Base-by-base conservation (phyloP, 2,113 vertebrate genomes). In the Halichoerus grypus region DNA sequence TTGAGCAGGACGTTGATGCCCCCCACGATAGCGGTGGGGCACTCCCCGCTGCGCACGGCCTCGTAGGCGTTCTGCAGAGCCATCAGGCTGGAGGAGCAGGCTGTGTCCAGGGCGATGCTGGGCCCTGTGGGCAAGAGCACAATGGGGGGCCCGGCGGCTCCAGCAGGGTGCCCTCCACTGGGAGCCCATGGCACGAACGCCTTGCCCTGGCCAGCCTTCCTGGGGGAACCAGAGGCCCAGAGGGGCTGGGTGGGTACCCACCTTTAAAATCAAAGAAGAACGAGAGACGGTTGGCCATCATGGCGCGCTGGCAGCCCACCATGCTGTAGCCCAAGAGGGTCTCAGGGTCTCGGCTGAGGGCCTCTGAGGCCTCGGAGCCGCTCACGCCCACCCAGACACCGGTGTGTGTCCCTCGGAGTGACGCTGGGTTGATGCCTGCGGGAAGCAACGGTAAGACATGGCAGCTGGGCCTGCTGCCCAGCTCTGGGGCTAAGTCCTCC, bases 261-360 rank as follows among this genome's bases (percentile, higher is more conserved):
- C 99, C 99, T 91, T 92, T 99, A 10, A 99, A 99, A 98, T 99
- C 99, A 74, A 99, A 99, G 94, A 99, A 99, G 98, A 99, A 99
- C 53, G 99, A 99, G 53, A 99, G 98, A 33, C 99, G 99, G 98
- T 99, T 99, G 96, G 99, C 99, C 98, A 99, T 98, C 99, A 99
- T 99, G 93, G 99, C 99, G 0, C 99, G 99, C 97, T 99, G 99
- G 98, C 99, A 99, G 97, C 99, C 99, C 1, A 99, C 99, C 99
- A 99, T 99, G 98, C 99, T 99, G 99, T 99, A 99, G n/a, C 99
- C 99, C 97, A 99, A n/a, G 33, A 99, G 98, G 26, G 99, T 99
- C 97, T 99, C 99, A 9, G 99, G 99, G 97, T 99, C 99, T 93
- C 98, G 99, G 97, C 99, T 99, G 93, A 99, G 97, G 0, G 99